Conservation (phyloP, 2,797 vertebrate species). For the Pygocentrus nattereri region DNA sequence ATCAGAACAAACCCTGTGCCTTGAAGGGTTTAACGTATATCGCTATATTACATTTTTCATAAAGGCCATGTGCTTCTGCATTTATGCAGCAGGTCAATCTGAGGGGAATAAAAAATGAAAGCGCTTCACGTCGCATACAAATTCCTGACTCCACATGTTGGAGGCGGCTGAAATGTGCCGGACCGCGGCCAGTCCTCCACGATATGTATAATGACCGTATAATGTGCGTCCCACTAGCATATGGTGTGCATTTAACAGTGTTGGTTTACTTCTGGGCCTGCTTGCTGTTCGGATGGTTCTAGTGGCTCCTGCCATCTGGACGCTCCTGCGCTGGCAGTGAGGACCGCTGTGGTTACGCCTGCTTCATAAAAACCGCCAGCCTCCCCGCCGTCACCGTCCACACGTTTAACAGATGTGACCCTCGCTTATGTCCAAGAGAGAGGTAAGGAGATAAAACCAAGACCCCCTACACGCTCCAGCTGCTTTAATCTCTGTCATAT, state of each 20-base stretch:
- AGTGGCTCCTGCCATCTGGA: conserved; percentile 55
- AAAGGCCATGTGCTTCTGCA: too few relatives aligned
- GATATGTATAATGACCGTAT: conserved; percentile 1
- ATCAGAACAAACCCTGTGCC: too few relatives aligned
- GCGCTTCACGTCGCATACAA: background rate
- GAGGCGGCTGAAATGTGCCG: background rate
- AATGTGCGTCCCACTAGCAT: conserved; percentile 33
- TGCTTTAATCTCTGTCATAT: background rate
- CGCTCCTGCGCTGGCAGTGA: conserved; percentile 17
- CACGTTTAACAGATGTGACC: conserved; percentile 17
- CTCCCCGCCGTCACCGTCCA: conserved; percentile 4
- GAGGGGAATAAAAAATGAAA: too few relatives aligned
- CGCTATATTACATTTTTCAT: too few relatives aligned
- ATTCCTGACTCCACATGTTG: background rate
- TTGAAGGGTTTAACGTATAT: too few relatives aligned
- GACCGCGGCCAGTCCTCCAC: background rate
- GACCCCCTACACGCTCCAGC: background rate
- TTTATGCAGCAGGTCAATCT: too few relatives aligned
- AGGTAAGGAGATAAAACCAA: background rate
- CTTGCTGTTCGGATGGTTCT: conserved; percentile 33
- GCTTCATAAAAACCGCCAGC: conserved; percentile 36
- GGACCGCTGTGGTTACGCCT: conserved; percentile 12
- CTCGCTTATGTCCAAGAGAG: background rate
- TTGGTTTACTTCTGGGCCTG: conserved; percentile 42
- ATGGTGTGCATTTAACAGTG: conserved; percentile 44